Evolutionary conservation across 2,797 vertebrate genomes (phyloP).

Genomic region (Xerus rutilus): DNA sequence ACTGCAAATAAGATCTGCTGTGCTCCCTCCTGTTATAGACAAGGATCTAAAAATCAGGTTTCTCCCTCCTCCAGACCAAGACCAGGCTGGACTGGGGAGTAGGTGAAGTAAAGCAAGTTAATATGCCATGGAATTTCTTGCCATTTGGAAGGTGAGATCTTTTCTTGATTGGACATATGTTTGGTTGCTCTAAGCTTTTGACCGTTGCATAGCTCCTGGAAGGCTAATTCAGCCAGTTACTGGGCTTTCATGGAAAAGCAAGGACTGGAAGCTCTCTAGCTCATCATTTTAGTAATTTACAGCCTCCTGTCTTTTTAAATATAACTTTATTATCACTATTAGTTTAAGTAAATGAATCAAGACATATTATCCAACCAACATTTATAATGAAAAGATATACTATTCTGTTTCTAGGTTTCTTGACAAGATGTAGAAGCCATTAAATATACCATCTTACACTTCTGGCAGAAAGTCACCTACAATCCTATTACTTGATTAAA

Average conservation of each 20-base stretch:
- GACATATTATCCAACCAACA: conserved; percentile 1
- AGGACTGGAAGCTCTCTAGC: not conserved
- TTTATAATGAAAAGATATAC: conserved; percentile 17
- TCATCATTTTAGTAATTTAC: not conserved
- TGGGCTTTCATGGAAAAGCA: not conserved
- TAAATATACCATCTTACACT: not conserved
- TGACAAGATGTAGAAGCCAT: not conserved
- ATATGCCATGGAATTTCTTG: not conserved
- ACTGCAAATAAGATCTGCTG: not conserved
- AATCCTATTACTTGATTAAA: conserved; percentile 8
- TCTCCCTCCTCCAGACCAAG: not conserved
- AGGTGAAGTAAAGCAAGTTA: not conserved
- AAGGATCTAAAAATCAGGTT: not conserved
- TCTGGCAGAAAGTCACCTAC: conserved; percentile 28
- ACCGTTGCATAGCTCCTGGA: not conserved
- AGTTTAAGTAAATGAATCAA: conserved; percentile 1
- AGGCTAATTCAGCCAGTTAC: not conserved
- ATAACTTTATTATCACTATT: not conserved
- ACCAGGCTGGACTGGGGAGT: not conserved
- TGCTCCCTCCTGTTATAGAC: not conserved
- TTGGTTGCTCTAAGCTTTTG: not conserved
- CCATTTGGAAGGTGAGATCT: not conserved
- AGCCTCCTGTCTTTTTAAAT: conserved; percentile 9
- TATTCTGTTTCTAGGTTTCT: conserved; percentile 40
- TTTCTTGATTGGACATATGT: not conserved